A percentile compares a stretch with the other conserved stretches of the same genome.
These are phyloP conservation scores for Atractosteus spatula DNA, from an alignment of 2,113 vertebrate species.

Conservation along the genomic window DNA sequence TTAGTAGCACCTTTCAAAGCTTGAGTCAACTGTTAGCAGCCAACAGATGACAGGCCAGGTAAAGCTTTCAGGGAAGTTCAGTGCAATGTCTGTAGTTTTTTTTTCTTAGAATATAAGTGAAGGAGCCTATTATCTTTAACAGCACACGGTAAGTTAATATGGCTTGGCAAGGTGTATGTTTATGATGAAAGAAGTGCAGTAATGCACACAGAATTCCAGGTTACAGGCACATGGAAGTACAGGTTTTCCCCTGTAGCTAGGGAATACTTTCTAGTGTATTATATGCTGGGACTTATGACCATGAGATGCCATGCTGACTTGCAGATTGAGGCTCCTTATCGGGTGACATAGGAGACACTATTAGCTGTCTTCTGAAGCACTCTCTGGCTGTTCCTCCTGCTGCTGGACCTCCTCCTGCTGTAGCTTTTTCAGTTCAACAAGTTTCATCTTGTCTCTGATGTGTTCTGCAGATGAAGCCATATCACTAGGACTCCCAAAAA, in stretches of 20 bases:
- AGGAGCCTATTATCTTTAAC: conserved; percentile 61
- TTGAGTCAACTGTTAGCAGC: conserved; percentile 63
- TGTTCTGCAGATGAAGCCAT: conserved; percentile 87
- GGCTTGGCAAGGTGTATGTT: conserved; percentile 61
- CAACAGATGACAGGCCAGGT: conserved; percentile 62
- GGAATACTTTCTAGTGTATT: conserved; percentile 60
- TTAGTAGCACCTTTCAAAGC: conserved; percentile 83
- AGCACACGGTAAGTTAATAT: conserved; percentile 69
- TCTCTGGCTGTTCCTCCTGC: conserved; percentile 48
- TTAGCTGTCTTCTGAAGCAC: conserved; percentile 69
- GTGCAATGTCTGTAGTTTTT: conserved; percentile 63
- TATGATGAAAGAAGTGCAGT: conserved; percentile 56
- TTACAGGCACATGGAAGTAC: conserved; percentile 34
- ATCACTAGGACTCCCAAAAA: conserved; percentile 89
- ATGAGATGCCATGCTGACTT: conserved; percentile 52
- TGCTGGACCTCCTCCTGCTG: conserved; percentile 46
- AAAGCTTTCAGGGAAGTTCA: conserved; percentile 76
- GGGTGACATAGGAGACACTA: conserved; percentile 45
- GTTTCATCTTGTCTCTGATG: conserved; percentile 89
- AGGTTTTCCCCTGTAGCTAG: conserved; percentile 45
- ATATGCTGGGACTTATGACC: conserved; percentile 43
- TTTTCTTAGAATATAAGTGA: conserved; percentile 16
- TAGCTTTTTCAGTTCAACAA: conserved; percentile 85
- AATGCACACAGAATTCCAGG: conserved; percentile 12
- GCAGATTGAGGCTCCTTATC: conserved; percentile 53